Conservation (phyloP, 2,113 vertebrate genomes). For the Hippopotamus amphibius region DNA sequence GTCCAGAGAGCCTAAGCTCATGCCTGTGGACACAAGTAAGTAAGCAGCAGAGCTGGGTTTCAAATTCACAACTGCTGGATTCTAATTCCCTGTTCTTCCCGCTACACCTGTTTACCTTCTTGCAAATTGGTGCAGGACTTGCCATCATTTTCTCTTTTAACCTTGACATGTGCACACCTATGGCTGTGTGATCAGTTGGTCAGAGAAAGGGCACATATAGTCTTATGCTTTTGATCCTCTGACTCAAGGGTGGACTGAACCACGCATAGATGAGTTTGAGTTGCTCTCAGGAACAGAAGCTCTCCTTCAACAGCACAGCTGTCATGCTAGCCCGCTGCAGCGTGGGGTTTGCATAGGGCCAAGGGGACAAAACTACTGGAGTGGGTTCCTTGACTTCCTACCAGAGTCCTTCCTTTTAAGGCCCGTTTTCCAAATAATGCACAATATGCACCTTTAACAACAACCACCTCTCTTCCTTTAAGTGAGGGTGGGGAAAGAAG, state of each 20-base stretch:
- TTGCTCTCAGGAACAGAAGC: not conserved
- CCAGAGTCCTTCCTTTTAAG: not conserved
- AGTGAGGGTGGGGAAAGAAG: not conserved
- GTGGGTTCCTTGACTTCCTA: not conserved
- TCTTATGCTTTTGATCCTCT: not conserved
- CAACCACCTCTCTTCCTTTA: not conserved
- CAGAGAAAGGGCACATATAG: not conserved
- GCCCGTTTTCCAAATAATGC: not conserved
- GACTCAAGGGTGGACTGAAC: not conserved
- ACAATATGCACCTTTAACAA: not conserved
- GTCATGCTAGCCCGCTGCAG: not conserved
- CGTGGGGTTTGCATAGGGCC: not conserved
- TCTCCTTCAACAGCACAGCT: not conserved
- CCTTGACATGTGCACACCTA: not conserved
- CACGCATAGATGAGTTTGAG: not conserved
- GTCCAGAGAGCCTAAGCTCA: not conserved
- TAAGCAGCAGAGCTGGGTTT: not conserved
- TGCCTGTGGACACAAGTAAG: not conserved
- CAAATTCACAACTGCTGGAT: not conserved
- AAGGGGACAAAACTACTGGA: not conserved
- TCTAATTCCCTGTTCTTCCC: not conserved
- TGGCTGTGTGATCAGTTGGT: not conserved
- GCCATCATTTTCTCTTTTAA: not conserved
- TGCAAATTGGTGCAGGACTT: not conserved
- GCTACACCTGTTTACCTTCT: not conserved